Base-by-base conservation (phyloP, 2,113 vertebrate species). In the Xyrauchen texanus region DNA sequence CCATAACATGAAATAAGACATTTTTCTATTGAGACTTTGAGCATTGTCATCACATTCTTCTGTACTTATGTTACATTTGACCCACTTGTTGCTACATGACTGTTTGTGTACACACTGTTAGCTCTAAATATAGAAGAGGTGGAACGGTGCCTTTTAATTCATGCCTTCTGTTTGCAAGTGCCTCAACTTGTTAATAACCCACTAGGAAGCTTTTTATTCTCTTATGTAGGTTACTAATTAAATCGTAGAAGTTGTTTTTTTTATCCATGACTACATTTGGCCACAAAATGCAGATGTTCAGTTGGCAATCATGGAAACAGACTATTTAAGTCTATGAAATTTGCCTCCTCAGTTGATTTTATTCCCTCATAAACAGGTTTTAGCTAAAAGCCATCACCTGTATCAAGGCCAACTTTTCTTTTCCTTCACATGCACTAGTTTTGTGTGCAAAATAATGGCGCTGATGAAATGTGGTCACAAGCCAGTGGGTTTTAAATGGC, bases 401-500 rank as follows among this genome's bases (percentile, higher is more conserved):
- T 47, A 47, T 46, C 55, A 47, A 21, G n/a, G n/a, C 8, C 55
- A 11, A 16, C 58, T 71, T 34, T 34, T 34, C 21, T 34, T 71
- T 45, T 2, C 11, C 4, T 7, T 42, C 51, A n/a, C n/a, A 12
- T 55, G 21, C 51, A 10, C 44, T 42, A 1, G 21, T 55, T 6
- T 45, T 53, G 34, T 71, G 47, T 62, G 62, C 44, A 46, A 62
- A 62, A 55, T n/a, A 51, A 11, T 78, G 55, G 15, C 11, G 15
- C 42, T 69, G 60, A 53, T 64, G 46, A 85, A 78, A 84, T 86
- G 81, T 81, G 73, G 67, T 85, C 86, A 72, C 53, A 85, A 85
- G 80, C 84, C 78, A 81, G 78, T 78, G 51, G 67, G 65, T 83
- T 67, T 82, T 88, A 81, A 88, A 86, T 81, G 80, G 84, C 82